Evolutionary conservation across 2,888 invertebrate species (phyloP), one percentile per base, ranked within the genome.

Genomic region (Mythimna ferrago): DNA sequence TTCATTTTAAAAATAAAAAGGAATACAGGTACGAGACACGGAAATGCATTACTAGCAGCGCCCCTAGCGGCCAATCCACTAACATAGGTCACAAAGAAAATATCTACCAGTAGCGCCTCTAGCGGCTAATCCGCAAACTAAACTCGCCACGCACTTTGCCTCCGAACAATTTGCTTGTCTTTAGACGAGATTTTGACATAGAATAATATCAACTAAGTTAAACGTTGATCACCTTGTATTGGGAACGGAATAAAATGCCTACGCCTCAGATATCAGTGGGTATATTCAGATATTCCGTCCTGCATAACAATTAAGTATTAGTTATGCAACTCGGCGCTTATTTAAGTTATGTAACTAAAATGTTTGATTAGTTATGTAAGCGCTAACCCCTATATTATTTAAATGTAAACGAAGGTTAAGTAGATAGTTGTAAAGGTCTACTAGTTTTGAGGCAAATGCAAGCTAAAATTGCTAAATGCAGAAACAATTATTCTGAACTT

Each of bases 141-240:
- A 58, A 32, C n/a, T 16, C 2, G 9, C 26, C 3, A 56, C 21
- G 54, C 83, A 71, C 57, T 76, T 73, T 61, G 32, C 68, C 63
- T 71, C 57, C 51, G 19, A 75, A 61, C 62, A 44, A 75, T 44
- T 14, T 10, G 41, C 61, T 57, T n/a, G 19, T 1, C 1, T 53
- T 21, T 3, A 26, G 78, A 81, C 61, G 66, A 68, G 41, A 72
- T 65, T 76, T 76, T 58, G 69, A 65, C 62, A 61, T 65, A 74
- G 66, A 83, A 79, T 85, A 79, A 75, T 76, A 61, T 56, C 53
- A 32, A 66, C 61, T 85, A 79, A 78, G 78, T 73, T 76, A 84
- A 76, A 76, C 64, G 84, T 67, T 44, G 89, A 78, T 89, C 80
- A 87, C 89, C 89, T 89, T 89, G 88, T 65, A 51, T 70, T 84